These are phyloP conservation scores for Coecobrya sp. DNA, from an alignment of 2,888 invertebrate species.

Conservation along the genomic window DNA sequence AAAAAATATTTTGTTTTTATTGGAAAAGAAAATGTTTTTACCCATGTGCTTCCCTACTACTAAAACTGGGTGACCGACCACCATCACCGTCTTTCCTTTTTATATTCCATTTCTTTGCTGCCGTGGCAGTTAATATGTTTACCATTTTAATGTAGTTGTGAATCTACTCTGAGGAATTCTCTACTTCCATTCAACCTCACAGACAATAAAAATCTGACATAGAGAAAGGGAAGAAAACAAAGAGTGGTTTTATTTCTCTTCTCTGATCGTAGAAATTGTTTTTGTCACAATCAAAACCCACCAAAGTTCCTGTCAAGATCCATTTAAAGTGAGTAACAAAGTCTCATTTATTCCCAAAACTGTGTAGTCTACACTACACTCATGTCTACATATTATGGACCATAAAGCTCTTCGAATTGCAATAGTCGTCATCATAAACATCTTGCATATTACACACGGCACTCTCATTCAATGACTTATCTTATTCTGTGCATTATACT, in stretches of 20 bases:
- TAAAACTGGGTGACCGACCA: too few relatives aligned
- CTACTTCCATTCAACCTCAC: background rate
- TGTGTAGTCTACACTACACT: constrained; percentile 29
- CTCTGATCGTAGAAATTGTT: constrained; percentile 43
- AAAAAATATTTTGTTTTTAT: background rate
- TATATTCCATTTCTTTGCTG: background rate
- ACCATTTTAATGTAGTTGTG: constrained; percentile 1
- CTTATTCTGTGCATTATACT: background rate
- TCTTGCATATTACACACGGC: background rate
- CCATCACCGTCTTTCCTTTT: background rate
- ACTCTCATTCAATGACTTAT: constrained; percentile 36
- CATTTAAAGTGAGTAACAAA: constrained; percentile 8
- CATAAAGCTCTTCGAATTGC: constrained; percentile 78
- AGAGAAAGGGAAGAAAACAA: constrained; percentile 37
- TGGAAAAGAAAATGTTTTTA: background rate
- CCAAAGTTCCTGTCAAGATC: constrained; percentile 10
- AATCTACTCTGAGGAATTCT: constrained; percentile 72
- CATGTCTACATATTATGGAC: constrained; percentile 66
- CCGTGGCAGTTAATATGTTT: background rate
- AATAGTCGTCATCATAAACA: constrained; percentile 49
- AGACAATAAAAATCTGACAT: constrained; percentile 3
- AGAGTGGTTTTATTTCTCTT: constrained; percentile 61
- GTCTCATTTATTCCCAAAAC: constrained; percentile 40
- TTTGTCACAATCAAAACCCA: background rate
- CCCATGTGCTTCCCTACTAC: background rate